Conservation (phyloP, 2,888 invertebrate genomes). For the Idaea dimidiata region DNA sequence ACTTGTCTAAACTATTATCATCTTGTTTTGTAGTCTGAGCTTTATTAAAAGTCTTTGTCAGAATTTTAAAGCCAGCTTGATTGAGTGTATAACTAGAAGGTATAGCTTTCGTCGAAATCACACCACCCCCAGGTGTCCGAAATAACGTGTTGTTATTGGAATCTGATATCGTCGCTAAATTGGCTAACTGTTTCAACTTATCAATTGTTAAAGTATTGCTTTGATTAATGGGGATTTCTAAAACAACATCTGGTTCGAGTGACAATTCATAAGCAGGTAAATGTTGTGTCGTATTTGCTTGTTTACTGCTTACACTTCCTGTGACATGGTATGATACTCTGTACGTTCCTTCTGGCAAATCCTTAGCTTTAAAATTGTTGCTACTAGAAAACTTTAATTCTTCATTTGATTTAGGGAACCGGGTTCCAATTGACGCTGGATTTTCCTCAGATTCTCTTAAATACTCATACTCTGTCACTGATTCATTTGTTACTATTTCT, state of each 20-base stretch:
- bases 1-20: constrained; percentile 60
- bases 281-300: constrained; percentile 68
- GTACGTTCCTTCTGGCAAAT: constrained; percentile 68
- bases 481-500: constrained; percentile 40
- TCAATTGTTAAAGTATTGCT: constrained; percentile 64
- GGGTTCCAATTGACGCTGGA: constrained; percentile 44
- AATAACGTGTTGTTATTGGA: constrained; percentile 75
- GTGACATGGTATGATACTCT: constrained; percentile 74
- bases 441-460: constrained; percentile 37
- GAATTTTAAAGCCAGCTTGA: constrained; percentile 83
- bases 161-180: constrained; percentile 79
- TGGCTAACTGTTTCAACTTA: constrained; percentile 78
- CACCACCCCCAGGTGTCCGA: constrained; percentile 68
- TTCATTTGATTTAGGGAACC: constrained; percentile 65
- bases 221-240: constrained; percentile 71
- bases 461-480: constrained; percentile 28
- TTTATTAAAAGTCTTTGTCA: constrained; percentile 84
- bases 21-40: constrained; percentile 71
- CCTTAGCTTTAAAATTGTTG: constrained; percentile 32
- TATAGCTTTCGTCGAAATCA: constrained; percentile 82
- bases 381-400: constrained; percentile 43
- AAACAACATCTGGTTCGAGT: constrained; percentile 68
- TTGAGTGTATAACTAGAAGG: constrained; percentile 82
- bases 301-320: constrained; percentile 73
- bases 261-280: constrained; percentile 69